These are phyloP conservation scores for Tyrannus savana DNA, from an alignment of 2,113 vertebrate genomes.

Conservation along the genomic window DNA sequence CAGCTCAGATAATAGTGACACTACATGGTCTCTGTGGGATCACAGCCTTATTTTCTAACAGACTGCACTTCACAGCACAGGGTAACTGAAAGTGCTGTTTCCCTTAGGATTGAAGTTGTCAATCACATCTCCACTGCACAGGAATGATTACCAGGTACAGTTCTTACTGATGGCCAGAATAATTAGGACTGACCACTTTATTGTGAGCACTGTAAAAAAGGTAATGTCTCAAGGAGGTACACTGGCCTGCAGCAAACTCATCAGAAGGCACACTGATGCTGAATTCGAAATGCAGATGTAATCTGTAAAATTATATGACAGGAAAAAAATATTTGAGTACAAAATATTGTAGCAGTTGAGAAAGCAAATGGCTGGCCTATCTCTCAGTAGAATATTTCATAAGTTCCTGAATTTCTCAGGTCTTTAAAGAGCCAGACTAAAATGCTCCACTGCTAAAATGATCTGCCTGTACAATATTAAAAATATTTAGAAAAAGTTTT, in stretches of 20 bases:
- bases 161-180: background rate
- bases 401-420: background rate
- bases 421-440: background rate
- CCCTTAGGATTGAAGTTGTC: background rate
- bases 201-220: background rate
- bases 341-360: background rate
- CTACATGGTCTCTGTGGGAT: background rate
- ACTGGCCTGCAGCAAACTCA: background rate
- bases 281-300: background rate
- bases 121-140: background rate
- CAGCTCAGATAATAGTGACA: background rate
- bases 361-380: background rate
- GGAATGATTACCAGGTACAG: background rate
- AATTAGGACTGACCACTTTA: background rate
- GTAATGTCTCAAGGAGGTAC: background rate
- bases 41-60: background rate
- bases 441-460: background rate
- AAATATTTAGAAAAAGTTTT: background rate
- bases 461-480: background rate
- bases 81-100: background rate
- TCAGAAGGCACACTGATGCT: background rate
- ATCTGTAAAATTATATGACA: background rate
- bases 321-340: background rate
- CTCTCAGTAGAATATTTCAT: background rate
- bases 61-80: fast-evolving